Base-by-base conservation (phyloP, 2,113 vertebrate species). In the Hypocryptadius cinnamomeus region DNA sequence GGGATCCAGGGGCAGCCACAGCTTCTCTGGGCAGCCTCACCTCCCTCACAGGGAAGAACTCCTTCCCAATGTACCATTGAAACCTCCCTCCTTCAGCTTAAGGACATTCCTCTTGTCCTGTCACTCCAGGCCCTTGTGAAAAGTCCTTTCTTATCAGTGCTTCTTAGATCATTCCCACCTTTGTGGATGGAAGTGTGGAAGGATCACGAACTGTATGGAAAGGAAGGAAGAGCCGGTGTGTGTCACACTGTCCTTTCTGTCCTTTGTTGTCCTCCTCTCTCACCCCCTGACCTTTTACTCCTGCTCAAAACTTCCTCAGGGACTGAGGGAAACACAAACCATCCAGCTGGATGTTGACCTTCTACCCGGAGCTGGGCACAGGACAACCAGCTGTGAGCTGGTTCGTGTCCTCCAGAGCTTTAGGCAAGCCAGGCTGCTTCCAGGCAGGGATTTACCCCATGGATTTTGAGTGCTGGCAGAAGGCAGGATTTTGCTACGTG, bases 391-490 rank as follows among this genome's bases (percentile, higher is more conserved):
- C 56, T n/a, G 39, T 59, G 44, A 88, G 60, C 80, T 31, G n/a
- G 8, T 72, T 76, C 37, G 22, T 60, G 44, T 69, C 53, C 66
- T 84, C 53, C 30, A 37, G 89, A 87, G 89, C 78, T 92, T 39
- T 33, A 44, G 83, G 77, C 68, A 56, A 70, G 77, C 61, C 65
- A 81, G 40, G 80, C 33, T 79, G 83, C 66, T 88, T 79, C 89
- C 81, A 91, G 65, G 4, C 3, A 61, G 53, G 30, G n/a, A 57
- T 82, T 85, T 68, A 57, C 89, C 84, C 69, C 20, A 28, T 2
- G 33, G 80, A 30, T 65, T 84, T 79, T 9, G 48, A 79, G 65
- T 30, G 61, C 70, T 89, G 85, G 87, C 45, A 74, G 66, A 57
- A 76, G 57, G 76, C 57, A 69, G 70, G 69, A 19, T 37, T 86